phyloP scores from a whole-genome alignment of 2,797 vertebrate genomes.

The Hyperoplus immaculatus region DNA sequence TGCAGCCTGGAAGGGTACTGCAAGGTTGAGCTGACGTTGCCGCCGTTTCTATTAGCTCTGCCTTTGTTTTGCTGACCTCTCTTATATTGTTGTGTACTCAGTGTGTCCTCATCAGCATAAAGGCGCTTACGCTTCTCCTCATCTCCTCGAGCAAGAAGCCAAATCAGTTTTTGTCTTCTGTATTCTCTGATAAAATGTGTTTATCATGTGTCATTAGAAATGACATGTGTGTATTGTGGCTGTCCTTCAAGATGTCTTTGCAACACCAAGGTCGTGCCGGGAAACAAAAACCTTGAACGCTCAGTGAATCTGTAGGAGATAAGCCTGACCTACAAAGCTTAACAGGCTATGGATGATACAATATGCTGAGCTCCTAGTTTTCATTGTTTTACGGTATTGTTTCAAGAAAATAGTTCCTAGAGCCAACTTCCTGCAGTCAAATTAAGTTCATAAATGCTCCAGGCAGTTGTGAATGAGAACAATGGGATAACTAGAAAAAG shows the following conservation, averaged over 20 bases:
- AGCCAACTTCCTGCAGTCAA: neutral
- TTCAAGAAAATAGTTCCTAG: slow-evolving; percentile 12
- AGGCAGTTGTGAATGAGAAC: slow-evolving; percentile 11
- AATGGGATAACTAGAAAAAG: slow-evolving; percentile 8
- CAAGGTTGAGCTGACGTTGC: slow-evolving; percentile 59
- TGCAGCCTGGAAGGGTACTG: slow-evolving; percentile 37
- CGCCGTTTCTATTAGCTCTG: slow-evolving; percentile 22
- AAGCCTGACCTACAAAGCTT: slow-evolving; percentile 36
- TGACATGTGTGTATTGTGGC: slow-evolving; percentile 2
- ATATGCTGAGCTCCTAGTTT: slow-evolving; percentile 43
- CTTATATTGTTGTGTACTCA: slow-evolving; percentile 26
- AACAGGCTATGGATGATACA: slow-evolving; percentile 21
- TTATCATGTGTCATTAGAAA: slow-evolving; percentile 10
- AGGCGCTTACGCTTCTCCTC: neutral
- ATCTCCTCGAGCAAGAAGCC: slow-evolving; percentile 15
- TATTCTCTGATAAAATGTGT: slow-evolving; percentile 4
- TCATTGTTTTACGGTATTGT: slow-evolving; percentile 26
- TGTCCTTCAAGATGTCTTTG: slow-evolving; percentile 42
- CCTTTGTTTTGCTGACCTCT: slow-evolving; percentile 47
- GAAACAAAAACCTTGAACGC: slow-evolving; percentile 50
- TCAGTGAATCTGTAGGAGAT: slow-evolving; percentile 43
- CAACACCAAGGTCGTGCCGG: slow-evolving; percentile 37
- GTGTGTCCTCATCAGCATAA: slow-evolving; percentile 35
- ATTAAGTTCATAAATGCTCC: slow-evolving; percentile 10
- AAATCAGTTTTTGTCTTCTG: slow-evolving; percentile 4